A percentile compares a stretch with the other conserved stretches of the same genome.
Conservation (phyloP, 2,113 vertebrate genomes). For the Leucosticte australis region DNA sequence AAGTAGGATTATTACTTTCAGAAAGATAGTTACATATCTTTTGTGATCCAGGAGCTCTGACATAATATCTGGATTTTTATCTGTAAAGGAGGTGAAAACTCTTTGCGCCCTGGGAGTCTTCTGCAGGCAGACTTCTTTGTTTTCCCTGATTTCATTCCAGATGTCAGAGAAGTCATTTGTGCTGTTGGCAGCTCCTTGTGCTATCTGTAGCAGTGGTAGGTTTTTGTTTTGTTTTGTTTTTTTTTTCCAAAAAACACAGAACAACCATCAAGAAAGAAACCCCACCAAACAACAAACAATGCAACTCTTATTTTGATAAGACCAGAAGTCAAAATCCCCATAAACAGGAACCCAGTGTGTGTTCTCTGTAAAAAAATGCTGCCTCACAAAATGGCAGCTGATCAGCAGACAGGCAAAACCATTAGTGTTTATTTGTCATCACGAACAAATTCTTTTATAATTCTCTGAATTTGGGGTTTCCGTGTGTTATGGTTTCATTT, state of each 20-base stretch:
- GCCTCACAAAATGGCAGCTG: neutral
- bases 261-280: neutral
- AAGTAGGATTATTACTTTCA: neutral
- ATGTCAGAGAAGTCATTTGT: conserved; percentile 29
- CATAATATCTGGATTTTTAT: neutral
- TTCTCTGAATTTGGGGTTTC: neutral
- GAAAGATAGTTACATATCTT: neutral
- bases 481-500: neutral
- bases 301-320: conserved; percentile 1
- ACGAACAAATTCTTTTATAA: neutral
- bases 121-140: conserved; percentile 5
- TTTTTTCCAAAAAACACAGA: neutral
- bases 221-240: neutral
- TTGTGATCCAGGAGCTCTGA: neutral
- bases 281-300: neutral
- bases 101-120: neutral
- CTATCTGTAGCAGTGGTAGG: neutral
- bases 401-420: neutral
- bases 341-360: neutral
- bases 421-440: neutral
- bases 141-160: conserved; percentile 33
- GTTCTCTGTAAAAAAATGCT: neutral
- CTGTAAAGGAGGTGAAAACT: neutral
- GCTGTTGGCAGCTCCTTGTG: conserved; percentile 8
- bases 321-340: neutral